Evolutionary conservation across 2,888 invertebrate genomes (phyloP).

Genomic region (Herminia tarsipennalis): DNA sequence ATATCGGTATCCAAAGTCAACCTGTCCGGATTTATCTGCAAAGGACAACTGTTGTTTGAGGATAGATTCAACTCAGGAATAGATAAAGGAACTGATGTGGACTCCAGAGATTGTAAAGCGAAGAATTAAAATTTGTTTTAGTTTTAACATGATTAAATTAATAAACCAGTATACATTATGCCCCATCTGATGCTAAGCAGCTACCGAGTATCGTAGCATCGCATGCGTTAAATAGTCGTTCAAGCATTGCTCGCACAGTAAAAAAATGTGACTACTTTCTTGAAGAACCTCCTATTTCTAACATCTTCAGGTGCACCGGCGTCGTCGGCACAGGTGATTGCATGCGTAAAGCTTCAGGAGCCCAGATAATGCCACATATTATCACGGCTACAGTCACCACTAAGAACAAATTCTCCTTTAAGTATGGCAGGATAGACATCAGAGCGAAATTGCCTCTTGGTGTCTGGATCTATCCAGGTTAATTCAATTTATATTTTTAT

Average conservation of each 20-base stretch:
- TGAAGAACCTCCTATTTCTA: too few species aligned
- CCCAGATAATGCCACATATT: conserved; percentile 89
- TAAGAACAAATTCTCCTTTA: conserved; percentile 88
- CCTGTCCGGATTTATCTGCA: conserved; percentile 75
- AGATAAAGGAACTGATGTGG: conserved; percentile 82
- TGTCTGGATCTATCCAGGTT: conserved; percentile 92
- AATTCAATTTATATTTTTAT: conserved; percentile 32
- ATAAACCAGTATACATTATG: too few species aligned
- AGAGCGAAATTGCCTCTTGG: conserved; percentile 90
- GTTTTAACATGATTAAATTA: not conserved
- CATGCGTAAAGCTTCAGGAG: conserved; percentile 72
- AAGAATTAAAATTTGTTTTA: conserved; percentile 72
- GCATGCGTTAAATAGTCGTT: too few species aligned
- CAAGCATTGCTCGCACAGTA: too few species aligned
- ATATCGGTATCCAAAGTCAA: conserved; percentile 65
- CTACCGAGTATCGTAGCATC: too few species aligned
- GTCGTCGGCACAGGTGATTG: conserved; percentile 76
- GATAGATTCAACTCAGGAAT: conserved; percentile 83
- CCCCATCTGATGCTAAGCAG: too few species aligned
- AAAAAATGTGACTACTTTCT: too few species aligned
- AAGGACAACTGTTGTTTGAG: conserved; percentile 86
- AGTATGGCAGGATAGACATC: conserved; percentile 89
- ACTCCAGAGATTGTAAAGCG: conserved; percentile 84
- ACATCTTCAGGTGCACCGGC: conserved; percentile 78
- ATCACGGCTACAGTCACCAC: conserved; percentile 88